phyloP scores from a whole-genome alignment of 2,888 invertebrate species.

The Aricia artaxerxes region DNA sequence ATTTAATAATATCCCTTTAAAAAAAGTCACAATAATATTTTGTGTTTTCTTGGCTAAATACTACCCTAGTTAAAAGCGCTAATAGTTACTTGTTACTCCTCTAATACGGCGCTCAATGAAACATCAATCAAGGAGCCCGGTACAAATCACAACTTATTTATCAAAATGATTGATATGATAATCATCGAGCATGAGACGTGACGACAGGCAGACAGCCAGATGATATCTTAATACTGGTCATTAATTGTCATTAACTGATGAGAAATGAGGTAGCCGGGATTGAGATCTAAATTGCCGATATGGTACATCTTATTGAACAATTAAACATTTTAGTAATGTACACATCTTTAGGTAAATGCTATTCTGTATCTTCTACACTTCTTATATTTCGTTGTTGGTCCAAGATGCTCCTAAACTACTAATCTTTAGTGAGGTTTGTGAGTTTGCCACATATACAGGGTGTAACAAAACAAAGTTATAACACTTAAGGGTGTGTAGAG shows the following conservation, averaged over 20 bases:
- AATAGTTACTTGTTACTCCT: background rate
- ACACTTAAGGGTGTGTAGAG: no score
- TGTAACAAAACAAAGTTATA: no score
- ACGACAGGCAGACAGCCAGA: background rate
- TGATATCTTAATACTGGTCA: background rate
- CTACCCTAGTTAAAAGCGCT: background rate
- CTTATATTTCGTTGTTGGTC: no score
- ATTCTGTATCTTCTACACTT: no score
- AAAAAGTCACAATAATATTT: no score
- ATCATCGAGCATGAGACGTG: background rate
- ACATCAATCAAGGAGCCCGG: background rate
- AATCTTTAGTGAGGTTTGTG: no score
- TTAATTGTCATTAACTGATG: slow-evolving; percentile 13
- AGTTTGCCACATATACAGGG: no score
- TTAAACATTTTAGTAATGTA: no score
- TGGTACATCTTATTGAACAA: background rate
- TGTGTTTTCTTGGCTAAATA: no score
- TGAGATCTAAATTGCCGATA: background rate
- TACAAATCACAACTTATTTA: background rate
- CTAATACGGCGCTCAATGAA: background rate
- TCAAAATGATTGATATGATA: background rate
- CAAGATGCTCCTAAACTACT: no score
- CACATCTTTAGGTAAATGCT: no score
- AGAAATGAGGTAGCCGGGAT: background rate
- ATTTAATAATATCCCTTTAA: no score